Evolutionary conservation across 2,888 invertebrate genomes (phyloP), one percentile per base, ranked within the genome.

Genomic region (Hyles lineata): DNA sequence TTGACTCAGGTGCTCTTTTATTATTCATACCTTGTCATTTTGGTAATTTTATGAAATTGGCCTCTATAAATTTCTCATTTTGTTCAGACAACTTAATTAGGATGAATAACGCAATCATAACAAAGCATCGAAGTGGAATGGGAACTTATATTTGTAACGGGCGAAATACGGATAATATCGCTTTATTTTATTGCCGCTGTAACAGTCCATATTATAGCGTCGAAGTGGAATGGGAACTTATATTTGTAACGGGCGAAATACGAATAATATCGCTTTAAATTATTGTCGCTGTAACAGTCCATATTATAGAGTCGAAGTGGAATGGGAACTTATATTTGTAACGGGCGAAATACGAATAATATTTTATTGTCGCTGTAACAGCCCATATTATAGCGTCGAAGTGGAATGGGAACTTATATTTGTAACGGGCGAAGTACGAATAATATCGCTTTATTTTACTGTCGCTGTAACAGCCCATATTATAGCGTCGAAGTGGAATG

Each of bases 1-100:
- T 43, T 50, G 23, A 50, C 21, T 35, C 21, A 35, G 63, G 21
- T n/a, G 67, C 67, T 43, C 7, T 43, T 67, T 67, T 23, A 67
- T 67, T 23, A 67, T 67, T 67, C 67, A 67, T 23, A 1, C 50
- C 17, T 43, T 50, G 67, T 67, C 50, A 50, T 67, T 67, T 63
- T 25, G 50, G 17, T 29, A 32, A 62, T 32, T 62, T 62, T 8
- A 32, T 8, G 23, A 67, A 43, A 67, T 67, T 67, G 2, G 43
- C 17, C 43, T 35, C 35, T 9, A 35, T 63, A 21, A 62, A 63
- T 19, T 32, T 35, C 11, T 19, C 21, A 61, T 23, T 61, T 23
- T 23, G n/a, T n/a, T 55, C 25, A 61, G n/a, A 63, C 9, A 11
- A n/a, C 32, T 63, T n/a, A 63, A 35, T 63, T 29, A 6, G 11